These are phyloP conservation scores for Brachionus koreanus DNA, from an alignment of 1,140 invertebrate genomes.

Conservation along the genomic window DNA sequence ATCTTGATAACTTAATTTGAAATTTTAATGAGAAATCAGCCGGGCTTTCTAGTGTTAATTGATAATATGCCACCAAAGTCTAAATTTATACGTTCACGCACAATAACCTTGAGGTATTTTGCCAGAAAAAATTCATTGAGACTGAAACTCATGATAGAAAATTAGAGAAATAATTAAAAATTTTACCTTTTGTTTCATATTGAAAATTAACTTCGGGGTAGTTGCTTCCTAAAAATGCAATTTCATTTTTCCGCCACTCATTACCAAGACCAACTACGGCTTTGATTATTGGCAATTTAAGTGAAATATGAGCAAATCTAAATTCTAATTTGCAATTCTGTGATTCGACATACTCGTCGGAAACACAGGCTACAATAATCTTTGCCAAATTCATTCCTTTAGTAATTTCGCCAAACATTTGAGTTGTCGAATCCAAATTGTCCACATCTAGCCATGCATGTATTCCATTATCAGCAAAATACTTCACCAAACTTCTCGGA, in stretches of 20 bases:
- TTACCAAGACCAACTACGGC: slow-evolving; percentile 3
- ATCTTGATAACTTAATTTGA: too few relatives aligned
- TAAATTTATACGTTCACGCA: too few relatives aligned
- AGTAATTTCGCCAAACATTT: not conserved
- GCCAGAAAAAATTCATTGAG: too few relatives aligned
- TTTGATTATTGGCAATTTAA: not conserved
- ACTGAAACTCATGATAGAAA: too few relatives aligned
- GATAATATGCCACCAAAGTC: too few relatives aligned
- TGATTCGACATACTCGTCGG: slow-evolving; percentile 49
- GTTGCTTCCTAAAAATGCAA: slow-evolving; percentile 52
- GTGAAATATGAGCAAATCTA: not conserved
- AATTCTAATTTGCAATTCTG: slow-evolving; percentile 48
- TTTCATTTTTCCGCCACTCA: slow-evolving; percentile 47
- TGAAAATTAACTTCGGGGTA: slow-evolving; percentile 52
- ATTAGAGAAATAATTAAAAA: too few relatives aligned
- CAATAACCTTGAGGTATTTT: too few relatives aligned
- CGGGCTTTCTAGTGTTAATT: too few relatives aligned
- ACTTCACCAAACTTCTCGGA: slow-evolving; percentile 51
- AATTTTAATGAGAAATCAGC: too few relatives aligned
- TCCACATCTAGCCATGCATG: slow-evolving; percentile 52
- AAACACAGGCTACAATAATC: slow-evolving; percentile 33
- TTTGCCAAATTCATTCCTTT: slow-evolving; percentile 27
- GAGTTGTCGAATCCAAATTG: not conserved
- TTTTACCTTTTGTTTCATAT: slow-evolving; percentile 47
- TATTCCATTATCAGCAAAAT: slow-evolving; percentile 50